Evolutionary conservation across 2,797 vertebrate species (phyloP).

Genomic region (Cyclura pinguis): DNA sequence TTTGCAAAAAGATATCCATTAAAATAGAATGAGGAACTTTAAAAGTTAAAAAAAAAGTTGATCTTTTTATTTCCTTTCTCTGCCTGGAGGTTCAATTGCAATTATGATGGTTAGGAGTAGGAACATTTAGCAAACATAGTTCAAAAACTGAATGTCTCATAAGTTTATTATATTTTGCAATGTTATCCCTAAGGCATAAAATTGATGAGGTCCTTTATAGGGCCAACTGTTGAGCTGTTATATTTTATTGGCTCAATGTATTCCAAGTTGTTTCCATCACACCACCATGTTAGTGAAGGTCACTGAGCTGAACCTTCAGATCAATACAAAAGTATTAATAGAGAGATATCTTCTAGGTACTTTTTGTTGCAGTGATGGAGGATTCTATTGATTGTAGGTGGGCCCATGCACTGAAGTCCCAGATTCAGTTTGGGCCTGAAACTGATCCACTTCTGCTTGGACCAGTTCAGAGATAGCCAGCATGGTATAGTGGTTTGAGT

Average conservation of each 20-base stretch:
- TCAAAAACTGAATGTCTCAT: conserved; percentile 2
- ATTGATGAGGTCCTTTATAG: conserved; percentile 11
- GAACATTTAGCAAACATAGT: conserved; percentile 11
- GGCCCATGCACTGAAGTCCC: neutral
- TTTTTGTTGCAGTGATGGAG: neutral
- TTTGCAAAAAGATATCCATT: conserved; percentile 1
- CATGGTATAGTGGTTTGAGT: too few species aligned
- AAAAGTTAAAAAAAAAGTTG: neutral
- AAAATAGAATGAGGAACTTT: neutral
- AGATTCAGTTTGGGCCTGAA: too few species aligned
- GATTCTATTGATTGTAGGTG: neutral
- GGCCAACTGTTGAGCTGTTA: neutral
- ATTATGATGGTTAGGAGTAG: neutral
- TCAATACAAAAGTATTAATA: neutral
- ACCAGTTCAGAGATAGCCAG: too few species aligned
- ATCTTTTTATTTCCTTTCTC: conserved; percentile 1
- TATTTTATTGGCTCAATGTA: neutral
- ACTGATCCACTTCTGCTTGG: too few species aligned
- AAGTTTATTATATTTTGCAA: conserved; percentile 21
- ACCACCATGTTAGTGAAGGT: neutral
- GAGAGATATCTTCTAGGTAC: neutral
- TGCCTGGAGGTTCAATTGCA: conserved; percentile 11
- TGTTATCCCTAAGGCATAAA: conserved; percentile 9
- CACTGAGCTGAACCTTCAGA: neutral
- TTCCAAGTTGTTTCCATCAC: neutral